Base-by-base conservation (phyloP, 2,797 vertebrate species). In the Clarias fuscus region DNA sequence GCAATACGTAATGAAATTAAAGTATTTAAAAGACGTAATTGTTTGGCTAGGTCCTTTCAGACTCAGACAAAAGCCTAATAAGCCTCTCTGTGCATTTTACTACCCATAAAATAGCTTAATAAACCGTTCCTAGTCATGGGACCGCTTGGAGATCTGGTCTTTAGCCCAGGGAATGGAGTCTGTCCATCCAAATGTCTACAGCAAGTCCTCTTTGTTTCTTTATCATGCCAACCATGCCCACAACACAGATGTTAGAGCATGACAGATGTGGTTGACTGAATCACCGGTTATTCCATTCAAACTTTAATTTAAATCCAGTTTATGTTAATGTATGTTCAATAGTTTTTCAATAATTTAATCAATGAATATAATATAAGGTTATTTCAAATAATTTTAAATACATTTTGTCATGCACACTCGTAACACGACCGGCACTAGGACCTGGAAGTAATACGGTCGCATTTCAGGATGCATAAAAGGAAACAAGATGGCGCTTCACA, bases 31-130 rank as follows among this genome's bases (percentile, higher is more conserved):
- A 88, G 88, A 48, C 71, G 90, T 92, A 93, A 92, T 84, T 89
- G 85, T 88, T 87, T 33, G 87, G 90, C 93, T 92, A 89, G 90
- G 92, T 79, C 81, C 68, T 86, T 89, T 84, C 92, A 93, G 91
- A 92, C 59, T 56, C 80, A 92, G 93, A 92, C 93, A 93, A 88
- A 53, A 92, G 91, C 76, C 82, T 87, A 91, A 92, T 90, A 80
- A 84, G 92, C 92, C 88, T 88, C 61, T 89, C 86, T 84, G 71
- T 83, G 3, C 0, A 80, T 88, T 93, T 94, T 92, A 91, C 90
- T 92, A 88, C 85, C 82, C 87, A 83, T 88, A 91, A 89, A 90
- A 94, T 91, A 87, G 2, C 87, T 90, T 93, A 92, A 91, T 90
- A 92, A 94, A 91, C 81, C 91, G 73, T 88, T 90, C 73, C 62